A percentile compares a stretch with the other conserved stretches of the same genome.
These are phyloP conservation scores for Sphenodon punctatus DNA, from an alignment of 2,797 vertebrate genomes.

Conservation along the genomic window DNA sequence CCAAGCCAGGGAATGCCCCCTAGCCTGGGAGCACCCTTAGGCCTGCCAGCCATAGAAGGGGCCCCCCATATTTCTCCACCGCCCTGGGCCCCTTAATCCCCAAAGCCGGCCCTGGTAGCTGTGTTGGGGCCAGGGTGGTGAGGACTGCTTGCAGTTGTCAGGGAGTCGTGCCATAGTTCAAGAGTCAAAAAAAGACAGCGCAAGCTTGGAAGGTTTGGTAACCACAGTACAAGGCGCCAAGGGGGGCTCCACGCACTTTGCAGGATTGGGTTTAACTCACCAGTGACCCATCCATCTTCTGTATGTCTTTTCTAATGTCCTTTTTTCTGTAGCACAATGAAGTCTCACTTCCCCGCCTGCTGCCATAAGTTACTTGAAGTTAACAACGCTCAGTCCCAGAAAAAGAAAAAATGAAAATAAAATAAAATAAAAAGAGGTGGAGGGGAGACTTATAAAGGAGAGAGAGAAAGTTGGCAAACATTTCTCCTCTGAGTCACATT, in stretches of 20 bases:
- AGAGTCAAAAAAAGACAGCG: too few relatives aligned
- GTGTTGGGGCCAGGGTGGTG: too few relatives aligned
- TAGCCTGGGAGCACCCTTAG: too few relatives aligned
- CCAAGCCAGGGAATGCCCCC: too few relatives aligned
- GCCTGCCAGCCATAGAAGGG: too few relatives aligned
- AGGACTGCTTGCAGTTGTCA: too few relatives aligned
- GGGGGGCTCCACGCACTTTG: background rate
- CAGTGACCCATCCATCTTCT: background rate
- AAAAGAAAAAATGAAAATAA: slow-evolving; percentile 38
- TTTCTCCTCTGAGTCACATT: slow-evolving; percentile 29
- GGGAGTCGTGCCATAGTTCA: too few relatives aligned
- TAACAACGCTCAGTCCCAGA: background rate
- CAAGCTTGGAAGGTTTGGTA: too few relatives aligned
- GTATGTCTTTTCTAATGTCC: background rate
- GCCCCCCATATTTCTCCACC: too few relatives aligned
- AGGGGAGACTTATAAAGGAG: slow-evolving; percentile 19
- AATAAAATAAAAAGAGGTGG: slow-evolving; percentile 36
- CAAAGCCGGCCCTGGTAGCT: too few relatives aligned
- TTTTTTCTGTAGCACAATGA: background rate
- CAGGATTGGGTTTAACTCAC: background rate
- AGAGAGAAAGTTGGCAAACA: slow-evolving; percentile 27
- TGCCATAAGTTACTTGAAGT: background rate
- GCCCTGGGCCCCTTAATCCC: too few relatives aligned
- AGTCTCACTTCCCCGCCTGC: background rate
- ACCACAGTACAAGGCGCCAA: too few relatives aligned